These are phyloP conservation scores for Plemyria rubiginata DNA, from an alignment of 2,888 invertebrate species.

Conservation along the genomic window DNA sequence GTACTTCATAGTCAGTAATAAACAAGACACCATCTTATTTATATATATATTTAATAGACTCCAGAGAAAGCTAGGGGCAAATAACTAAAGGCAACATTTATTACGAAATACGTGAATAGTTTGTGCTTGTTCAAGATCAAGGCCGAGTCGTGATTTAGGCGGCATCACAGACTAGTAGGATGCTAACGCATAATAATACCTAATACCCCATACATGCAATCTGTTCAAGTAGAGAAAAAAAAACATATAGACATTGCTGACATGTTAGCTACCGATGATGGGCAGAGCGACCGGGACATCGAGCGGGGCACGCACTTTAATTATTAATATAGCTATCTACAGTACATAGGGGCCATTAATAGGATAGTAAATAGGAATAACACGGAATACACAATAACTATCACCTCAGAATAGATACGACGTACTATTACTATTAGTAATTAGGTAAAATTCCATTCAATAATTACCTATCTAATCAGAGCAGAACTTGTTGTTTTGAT, in stretches of 20 bases:
- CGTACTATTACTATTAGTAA: not conserved
- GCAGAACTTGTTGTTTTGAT: not conserved
- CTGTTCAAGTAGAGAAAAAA: too few relatives aligned
- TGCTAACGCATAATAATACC: too few relatives aligned
- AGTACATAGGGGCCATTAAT: not conserved
- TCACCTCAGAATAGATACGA: not conserved
- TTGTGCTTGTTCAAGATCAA: slow-evolving; percentile 55
- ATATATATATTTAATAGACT: slow-evolving; percentile 17
- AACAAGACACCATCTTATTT: slow-evolving; percentile 7
- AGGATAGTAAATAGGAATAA: not conserved
- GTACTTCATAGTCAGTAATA: slow-evolving; percentile 5
- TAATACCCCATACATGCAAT: too few relatives aligned
- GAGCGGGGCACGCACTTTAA: too few relatives aligned
- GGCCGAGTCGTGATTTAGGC: slow-evolving; percentile 40
- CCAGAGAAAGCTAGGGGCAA: too few relatives aligned
- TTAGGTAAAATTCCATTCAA: not conserved
- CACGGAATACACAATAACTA: not conserved
- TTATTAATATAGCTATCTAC: too few relatives aligned
- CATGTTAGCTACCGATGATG: too few relatives aligned
- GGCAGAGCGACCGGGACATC: too few relatives aligned
- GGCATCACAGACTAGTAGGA: too few relatives aligned
- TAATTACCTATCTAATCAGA: not conserved
- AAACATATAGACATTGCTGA: too few relatives aligned
- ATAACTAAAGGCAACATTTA: slow-evolving; percentile 38
- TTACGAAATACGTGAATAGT: slow-evolving; percentile 50